Conservation (phyloP, 2,113 vertebrate genomes). For the Sorex fumeus region DNA sequence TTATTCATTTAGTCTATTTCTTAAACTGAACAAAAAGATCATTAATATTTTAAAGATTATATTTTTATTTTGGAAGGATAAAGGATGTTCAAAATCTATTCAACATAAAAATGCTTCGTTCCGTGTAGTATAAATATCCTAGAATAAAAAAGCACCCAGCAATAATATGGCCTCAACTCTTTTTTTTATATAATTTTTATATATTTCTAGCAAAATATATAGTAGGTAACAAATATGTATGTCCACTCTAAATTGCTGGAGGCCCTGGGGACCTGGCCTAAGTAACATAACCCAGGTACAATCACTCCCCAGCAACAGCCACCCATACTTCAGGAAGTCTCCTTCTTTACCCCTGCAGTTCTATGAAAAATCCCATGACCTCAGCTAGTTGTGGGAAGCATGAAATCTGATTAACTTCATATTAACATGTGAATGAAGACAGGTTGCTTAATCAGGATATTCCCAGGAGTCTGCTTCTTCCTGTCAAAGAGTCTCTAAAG, state of each 20-base stretch:
- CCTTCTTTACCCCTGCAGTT: not conserved
- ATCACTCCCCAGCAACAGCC: not conserved
- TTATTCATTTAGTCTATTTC: slow-evolving; percentile 41
- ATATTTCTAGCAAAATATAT: slow-evolving; percentile 7
- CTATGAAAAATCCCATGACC: slow-evolving; percentile 17
- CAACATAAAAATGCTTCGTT: slow-evolving; percentile 44
- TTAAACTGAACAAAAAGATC: not conserved
- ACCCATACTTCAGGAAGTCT: not conserved
- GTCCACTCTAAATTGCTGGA: not conserved
- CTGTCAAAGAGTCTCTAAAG: slow-evolving; percentile 15
- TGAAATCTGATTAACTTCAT: slow-evolving; percentile 51
- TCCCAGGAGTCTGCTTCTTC: not conserved
- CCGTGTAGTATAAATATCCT: not conserved
- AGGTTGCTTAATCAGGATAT: not conserved
- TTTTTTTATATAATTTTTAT: too few relatives aligned
- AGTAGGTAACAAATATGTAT: not conserved
- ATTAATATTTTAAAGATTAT: slow-evolving; percentile 44
- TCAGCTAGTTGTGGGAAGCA: slow-evolving; percentile 3
- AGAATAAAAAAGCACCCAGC: slow-evolving; percentile 21
- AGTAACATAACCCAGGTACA: not conserved
- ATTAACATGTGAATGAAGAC: slow-evolving; percentile 7
- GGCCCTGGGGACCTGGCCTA: not conserved
- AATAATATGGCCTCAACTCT: not conserved
- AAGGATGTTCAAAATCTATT: slow-evolving; percentile 56
- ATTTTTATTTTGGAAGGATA: slow-evolving; percentile 64